Evolutionary conservation across 2,888 invertebrate species (phyloP).

Genomic region (Cephus spinipes): DNA sequence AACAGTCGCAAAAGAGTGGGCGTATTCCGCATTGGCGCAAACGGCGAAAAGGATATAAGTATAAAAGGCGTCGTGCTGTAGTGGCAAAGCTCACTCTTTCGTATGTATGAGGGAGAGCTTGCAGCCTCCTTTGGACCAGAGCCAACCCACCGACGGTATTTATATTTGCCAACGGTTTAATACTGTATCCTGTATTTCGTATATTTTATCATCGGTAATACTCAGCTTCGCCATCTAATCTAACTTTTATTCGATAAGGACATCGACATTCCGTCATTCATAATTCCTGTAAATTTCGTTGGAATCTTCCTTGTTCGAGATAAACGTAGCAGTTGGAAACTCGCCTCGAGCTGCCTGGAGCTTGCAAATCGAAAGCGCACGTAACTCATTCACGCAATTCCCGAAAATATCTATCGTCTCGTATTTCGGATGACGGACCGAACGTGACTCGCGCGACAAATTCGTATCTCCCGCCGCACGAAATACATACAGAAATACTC

Average conservation of each 20-base stretch:
- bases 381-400: background rate
- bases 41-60: slow-evolving; percentile 14
- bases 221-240: background rate
- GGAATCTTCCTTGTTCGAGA: background rate
- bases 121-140: slow-evolving; percentile 11
- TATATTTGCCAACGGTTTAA: slow-evolving; percentile 12
- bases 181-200: background rate
- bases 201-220: background rate
- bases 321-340: background rate
- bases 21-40: slow-evolving; percentile 29
- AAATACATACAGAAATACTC: background rate
- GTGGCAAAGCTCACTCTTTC: slow-evolving; percentile 14
- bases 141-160: slow-evolving; percentile 15
- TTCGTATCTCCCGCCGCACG: background rate
- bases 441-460: background rate
- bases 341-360: background rate
- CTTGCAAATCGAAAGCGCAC: background rate
- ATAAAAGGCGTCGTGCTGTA: slow-evolving; percentile 4
- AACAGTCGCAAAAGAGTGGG: slow-evolving; percentile 19
- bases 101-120: slow-evolving; percentile 1
- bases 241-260: background rate
- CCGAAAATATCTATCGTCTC: background rate
- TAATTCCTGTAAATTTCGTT: background rate
- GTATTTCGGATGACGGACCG: background rate
- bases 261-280: background rate